These are phyloP conservation scores for Siniperca undulata DNA, from an alignment of 2,797 vertebrate species.

Conservation along the genomic window DNA sequence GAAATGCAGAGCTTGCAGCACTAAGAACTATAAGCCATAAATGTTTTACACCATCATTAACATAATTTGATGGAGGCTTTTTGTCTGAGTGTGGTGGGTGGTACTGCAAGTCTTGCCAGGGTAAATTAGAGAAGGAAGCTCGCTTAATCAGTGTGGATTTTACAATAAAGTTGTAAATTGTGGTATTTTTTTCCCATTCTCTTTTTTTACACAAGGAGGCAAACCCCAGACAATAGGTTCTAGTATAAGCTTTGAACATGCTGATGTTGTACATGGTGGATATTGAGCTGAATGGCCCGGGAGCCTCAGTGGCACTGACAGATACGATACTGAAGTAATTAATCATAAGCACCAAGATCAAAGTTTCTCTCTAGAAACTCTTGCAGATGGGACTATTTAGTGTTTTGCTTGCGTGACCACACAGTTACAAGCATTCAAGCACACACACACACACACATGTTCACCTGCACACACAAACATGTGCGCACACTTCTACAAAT, in stretches of 20 bases:
- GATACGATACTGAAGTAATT: slow-evolving; percentile 73
- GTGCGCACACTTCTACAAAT: slow-evolving; percentile 22
- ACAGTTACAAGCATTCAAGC: slow-evolving; percentile 5
- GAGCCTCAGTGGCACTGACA: slow-evolving; percentile 74
- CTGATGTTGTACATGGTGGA: slow-evolving; percentile 73
- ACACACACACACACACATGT: slow-evolving; percentile 6
- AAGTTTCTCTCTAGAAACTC: slow-evolving; percentile 73
- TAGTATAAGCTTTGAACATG: slow-evolving; percentile 68
- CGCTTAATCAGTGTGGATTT: slow-evolving; percentile 57
- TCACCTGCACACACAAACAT: slow-evolving; percentile 32
- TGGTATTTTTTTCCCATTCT: slow-evolving; percentile 25
- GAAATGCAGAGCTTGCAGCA: slow-evolving; percentile 72
- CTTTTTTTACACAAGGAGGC: slow-evolving; percentile 28
- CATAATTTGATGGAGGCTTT: slow-evolving; percentile 80
- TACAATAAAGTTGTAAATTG: slow-evolving; percentile 57
- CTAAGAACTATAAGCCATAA: slow-evolving; percentile 75
- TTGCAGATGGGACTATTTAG: slow-evolving; percentile 64
- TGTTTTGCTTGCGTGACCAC: slow-evolving; percentile 49
- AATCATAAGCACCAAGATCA: slow-evolving; percentile 79
- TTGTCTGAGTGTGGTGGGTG: slow-evolving; percentile 45
- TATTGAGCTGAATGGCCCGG: slow-evolving; percentile 72
- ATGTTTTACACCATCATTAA: slow-evolving; percentile 83
- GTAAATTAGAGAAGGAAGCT: slow-evolving; percentile 51
- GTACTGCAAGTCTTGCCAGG: slow-evolving; percentile 41
- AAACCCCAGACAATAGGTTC: slow-evolving; percentile 66